Base-by-base conservation (phyloP, 2,888 invertebrate genomes). In the Taphrorychus bicolor region DNA sequence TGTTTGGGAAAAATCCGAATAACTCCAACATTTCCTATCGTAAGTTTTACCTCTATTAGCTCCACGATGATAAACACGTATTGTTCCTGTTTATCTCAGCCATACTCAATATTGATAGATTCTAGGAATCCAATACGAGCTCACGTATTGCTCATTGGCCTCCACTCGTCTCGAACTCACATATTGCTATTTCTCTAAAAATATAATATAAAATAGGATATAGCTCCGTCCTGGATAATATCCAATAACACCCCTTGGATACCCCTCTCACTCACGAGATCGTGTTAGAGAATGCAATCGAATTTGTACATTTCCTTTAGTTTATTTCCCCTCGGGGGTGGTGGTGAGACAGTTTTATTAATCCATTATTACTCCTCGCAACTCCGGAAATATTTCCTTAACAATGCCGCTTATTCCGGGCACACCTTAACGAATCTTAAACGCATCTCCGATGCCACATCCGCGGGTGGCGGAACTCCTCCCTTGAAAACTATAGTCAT, bases 401-500 rank as follows among this genome's bases (percentile, higher is more conserved):
- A 32, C 32, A 32, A 32, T 11, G 9, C 32, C 32, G 32, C 32
- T 32, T 32, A 32, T 32, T 32, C 32, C 32, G 11, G 32, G 32
- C 7, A 32, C 32, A 32, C 7, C 11, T 32, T 11, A 11, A 32
- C 32, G 32, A 32, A 32, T 32, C 32, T 32, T 32, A 32, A 32
- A 32, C 32, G 32, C 32, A 11, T 32, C 32, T n/a, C n/a, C n/a
- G n/a, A n/a, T n/a, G n/a, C n/a, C n/a, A n/a, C n/a, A n/a, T n/a
- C n/a, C n/a, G n/a, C n/a, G n/a, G n/a, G n/a, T n/a, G 32, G 32
- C 7, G 16, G 11, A 48, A 48, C 16, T 3, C 48, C 17, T 48
- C 48, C 48, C 51, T 21, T 19, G 51, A 14, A 51, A 51, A 51
- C 18, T 14, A 51, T 51, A 51, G 21, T 9, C 17, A 51, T 19